Conservation (phyloP, 1,140 invertebrate genomes). For the Mercenaria mercenaria region DNA sequence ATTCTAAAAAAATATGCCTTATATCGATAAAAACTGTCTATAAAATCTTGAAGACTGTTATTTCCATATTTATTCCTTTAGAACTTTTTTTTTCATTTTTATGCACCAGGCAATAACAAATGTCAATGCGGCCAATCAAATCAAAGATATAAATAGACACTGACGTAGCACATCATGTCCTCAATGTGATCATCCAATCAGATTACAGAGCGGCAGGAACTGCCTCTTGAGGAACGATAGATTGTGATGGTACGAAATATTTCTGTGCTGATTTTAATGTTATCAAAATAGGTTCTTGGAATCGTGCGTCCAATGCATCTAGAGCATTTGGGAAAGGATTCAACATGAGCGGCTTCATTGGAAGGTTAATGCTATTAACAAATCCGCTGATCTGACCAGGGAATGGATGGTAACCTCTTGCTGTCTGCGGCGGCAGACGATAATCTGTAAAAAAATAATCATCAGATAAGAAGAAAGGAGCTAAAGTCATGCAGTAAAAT, state of each 20-base stretch:
- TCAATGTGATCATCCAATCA: too few species aligned
- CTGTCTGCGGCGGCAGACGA: slow-evolving; percentile 72
- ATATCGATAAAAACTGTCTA: too few species aligned
- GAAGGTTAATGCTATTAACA: slow-evolving; percentile 83
- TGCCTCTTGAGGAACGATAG: slow-evolving; percentile 72
- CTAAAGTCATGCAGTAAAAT: too few species aligned
- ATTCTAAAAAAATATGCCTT: too few species aligned
- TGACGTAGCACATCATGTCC: too few species aligned
- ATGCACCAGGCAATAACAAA: too few species aligned
- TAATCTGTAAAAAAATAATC: slow-evolving; percentile 77
- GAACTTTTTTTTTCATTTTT: too few species aligned
- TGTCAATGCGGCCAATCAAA: too few species aligned
- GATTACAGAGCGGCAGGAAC: slow-evolving; percentile 48
- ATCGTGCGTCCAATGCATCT: slow-evolving; percentile 75
- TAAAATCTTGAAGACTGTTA: too few species aligned
- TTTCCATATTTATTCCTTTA: too few species aligned
- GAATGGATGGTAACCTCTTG: slow-evolving; percentile 74
- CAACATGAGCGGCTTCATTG: slow-evolving; percentile 83
- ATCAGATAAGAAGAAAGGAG: too few species aligned
- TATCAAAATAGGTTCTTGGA: slow-evolving; percentile 82
- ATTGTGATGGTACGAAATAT: slow-evolving; percentile 83
- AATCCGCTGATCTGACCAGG: slow-evolving; percentile 81
- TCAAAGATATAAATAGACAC: too few species aligned
- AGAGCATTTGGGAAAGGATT: slow-evolving; percentile 83
- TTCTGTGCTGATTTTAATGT: slow-evolving; percentile 85